Conservation (phyloP, 92 coral and sea anemone genomes). For the Porites lobata region DNA sequence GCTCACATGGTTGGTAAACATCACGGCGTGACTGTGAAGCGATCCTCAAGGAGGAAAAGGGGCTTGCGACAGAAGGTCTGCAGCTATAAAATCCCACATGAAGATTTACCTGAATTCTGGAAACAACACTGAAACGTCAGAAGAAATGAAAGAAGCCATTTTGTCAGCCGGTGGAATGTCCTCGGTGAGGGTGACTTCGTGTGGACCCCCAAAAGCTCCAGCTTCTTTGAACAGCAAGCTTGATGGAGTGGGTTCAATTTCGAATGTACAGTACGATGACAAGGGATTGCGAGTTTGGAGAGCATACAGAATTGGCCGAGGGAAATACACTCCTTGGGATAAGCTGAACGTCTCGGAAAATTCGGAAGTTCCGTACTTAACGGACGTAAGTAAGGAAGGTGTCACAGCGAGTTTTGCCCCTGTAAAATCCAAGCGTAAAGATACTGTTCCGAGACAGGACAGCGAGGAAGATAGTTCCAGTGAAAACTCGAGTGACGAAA, state of each 20-base stretch:
- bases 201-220: conserved; percentile 25
- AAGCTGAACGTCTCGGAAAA: not conserved
- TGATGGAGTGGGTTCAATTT: conserved; percentile 20
- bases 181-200: not conserved
- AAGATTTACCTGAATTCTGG: conserved; percentile 45
- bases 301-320: conserved; percentile 29
- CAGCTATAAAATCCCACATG: conserved; percentile 17
- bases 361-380: conserved; percentile 14
- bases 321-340: not conserved
- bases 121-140: conserved; percentile 20
- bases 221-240: not conserved
- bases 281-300: conserved; percentile 35
- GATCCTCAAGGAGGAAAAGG: not conserved
- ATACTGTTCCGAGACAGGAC: not conserved
- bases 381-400: conserved; percentile 14
- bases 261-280: conserved; percentile 19
- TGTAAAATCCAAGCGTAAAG: conserved; percentile 14
- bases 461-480: not conserved
- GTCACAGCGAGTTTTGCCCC: not conserved
- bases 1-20: not conserved
- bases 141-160: conserved; percentile 29
- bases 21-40: conserved; percentile 24
- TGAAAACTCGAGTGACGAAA: not conserved
- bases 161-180: conserved; percentile 17
- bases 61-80: not conserved